A percentile compares a stretch with the other conserved stretches of the same genome.
Conservation (phyloP, 2,797 vertebrate genomes). For the Tiaroga cobitis region DNA sequence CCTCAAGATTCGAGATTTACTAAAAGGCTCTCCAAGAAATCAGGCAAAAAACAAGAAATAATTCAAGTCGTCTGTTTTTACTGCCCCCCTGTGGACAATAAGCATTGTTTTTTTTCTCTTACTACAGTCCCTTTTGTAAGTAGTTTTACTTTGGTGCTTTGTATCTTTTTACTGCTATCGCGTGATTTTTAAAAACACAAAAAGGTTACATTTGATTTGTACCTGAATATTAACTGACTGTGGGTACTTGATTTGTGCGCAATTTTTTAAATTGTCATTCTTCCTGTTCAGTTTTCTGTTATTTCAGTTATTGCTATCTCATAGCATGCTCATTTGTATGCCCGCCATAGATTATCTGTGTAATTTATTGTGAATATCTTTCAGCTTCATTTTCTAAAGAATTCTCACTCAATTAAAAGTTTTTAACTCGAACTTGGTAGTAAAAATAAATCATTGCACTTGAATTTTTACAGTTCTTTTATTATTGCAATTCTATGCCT, state of each 20-base stretch:
- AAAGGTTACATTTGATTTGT: constrained; percentile 17
- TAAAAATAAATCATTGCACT: too few species aligned
- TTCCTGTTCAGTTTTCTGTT: not conserved
- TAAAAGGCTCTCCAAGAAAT: constrained; percentile 93
- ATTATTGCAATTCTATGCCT: too few species aligned
- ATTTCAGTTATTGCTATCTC: not conserved
- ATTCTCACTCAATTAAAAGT: too few species aligned
- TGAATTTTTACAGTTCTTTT: too few species aligned
- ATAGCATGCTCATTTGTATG: constrained; percentile 7
- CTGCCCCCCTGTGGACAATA: constrained; percentile 17
- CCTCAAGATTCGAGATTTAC: constrained; percentile 87
- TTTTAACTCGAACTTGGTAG: too few species aligned
- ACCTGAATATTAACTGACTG: constrained; percentile 22
- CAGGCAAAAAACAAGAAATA: constrained; percentile 86
- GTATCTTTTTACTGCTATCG: constrained; percentile 22
- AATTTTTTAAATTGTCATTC: not conserved
- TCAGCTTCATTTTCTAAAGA: constrained; percentile 5
- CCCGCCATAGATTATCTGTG: not conserved
- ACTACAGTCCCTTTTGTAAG: constrained; percentile 20
- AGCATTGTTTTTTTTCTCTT: constrained; percentile 13
- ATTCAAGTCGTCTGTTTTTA: constrained; percentile 29
- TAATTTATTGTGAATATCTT: constrained; percentile 31
- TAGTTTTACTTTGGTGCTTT: constrained; percentile 25
- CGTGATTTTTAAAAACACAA: constrained; percentile 3
- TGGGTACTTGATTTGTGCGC: not conserved